Conservation (phyloP, 2,113 vertebrate species). For the Naja naja region DNA sequence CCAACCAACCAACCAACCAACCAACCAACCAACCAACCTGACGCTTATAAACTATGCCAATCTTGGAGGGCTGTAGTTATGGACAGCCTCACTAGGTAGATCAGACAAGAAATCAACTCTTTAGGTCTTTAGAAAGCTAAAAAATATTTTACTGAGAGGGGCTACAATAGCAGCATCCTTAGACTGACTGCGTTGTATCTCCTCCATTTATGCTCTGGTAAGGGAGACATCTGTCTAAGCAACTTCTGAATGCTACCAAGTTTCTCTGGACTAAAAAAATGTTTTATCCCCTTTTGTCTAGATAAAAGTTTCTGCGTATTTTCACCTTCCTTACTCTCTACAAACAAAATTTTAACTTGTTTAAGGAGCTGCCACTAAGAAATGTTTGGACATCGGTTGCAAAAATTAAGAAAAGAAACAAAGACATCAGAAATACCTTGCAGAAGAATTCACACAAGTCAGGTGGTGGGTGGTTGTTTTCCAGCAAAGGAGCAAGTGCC, state of each 20-base stretch:
- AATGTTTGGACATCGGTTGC: background rate
- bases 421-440: slow-evolving; percentile 78
- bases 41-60: background rate
- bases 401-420: background rate
- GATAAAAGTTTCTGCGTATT: background rate
- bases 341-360: background rate
- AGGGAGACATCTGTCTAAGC: background rate
- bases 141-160: background rate
- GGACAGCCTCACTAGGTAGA: background rate
- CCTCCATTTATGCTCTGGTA: background rate
- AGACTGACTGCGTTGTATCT: background rate
- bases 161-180: background rate
- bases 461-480: slow-evolving; percentile 98
- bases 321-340: background rate
- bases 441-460: slow-evolving; percentile 99
- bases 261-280: background rate
- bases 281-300: background rate
- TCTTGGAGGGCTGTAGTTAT: background rate
- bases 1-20: background rate
- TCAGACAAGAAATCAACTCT: background rate
- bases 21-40: background rate
- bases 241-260: background rate
- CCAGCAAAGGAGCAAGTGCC: slow-evolving; percentile 97
- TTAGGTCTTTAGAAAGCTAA: background rate
- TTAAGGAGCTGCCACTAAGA: background rate